These are phyloP conservation scores for Cavia porcellus DNA, from an alignment of 2,113 vertebrate species.

Conservation along the genomic window DNA sequence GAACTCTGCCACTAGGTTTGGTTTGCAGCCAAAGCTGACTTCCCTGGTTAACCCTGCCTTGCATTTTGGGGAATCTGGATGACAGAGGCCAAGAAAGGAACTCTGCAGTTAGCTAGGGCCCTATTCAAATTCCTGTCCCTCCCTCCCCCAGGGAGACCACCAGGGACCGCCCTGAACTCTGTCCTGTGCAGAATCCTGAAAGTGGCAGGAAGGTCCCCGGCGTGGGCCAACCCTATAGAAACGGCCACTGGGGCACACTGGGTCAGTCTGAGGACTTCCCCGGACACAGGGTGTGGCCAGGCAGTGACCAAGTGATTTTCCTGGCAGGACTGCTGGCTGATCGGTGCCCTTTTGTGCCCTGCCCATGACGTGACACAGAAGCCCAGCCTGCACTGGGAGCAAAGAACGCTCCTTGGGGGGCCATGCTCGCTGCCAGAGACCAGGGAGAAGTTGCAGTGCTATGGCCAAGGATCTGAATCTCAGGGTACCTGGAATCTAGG, in stretches of 20 bases:
- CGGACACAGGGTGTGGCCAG: background rate
- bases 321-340: background rate
- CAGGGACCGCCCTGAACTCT: background rate
- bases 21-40: constrained; percentile 63
- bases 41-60: constrained; percentile 16
- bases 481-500: background rate
- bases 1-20: background rate
- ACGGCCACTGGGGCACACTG: background rate
- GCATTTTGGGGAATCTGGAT: constrained; percentile 21
- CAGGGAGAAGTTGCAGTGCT: background rate
- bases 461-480: background rate
- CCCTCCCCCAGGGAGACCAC: background rate
- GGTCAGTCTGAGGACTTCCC: background rate
- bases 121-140: constrained; percentile 29
- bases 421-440: background rate
- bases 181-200: background rate
- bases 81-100: constrained; percentile 44
- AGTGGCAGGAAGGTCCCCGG: background rate
- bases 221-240: background rate
- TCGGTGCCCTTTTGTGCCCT: background rate
- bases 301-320: background rate
- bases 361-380: background rate
- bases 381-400: background rate
- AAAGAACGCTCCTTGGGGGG: background rate
- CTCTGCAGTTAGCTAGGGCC: background rate